Evolutionary conservation across 1,140 invertebrate species (phyloP), one percentile per base, ranked within the genome.

Genomic region (Pristionchus pacificus): DNA sequence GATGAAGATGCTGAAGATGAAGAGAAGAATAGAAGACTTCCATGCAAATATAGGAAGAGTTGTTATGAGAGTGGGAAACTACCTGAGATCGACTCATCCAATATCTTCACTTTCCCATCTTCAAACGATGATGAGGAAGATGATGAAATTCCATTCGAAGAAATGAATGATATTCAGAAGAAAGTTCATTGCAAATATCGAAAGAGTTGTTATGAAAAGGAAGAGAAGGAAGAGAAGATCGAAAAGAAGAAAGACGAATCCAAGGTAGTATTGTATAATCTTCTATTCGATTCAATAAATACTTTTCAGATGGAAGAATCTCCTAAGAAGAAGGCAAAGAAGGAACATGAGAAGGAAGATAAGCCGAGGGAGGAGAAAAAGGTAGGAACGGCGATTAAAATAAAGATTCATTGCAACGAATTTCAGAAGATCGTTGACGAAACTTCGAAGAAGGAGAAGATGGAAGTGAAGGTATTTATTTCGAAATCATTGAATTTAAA

Each of bases 141-240:
- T 14, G 68, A 74, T n/a, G 1, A 60, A 13, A 74, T 70, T 30
- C 15, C 32, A 2, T 77, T 75, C 29, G 63, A 76, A 31, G 70
- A 79, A 30, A 62, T 79, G 68, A 63, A 78, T 30, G 68, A 79
- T 3, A 33, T 66, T 33, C 72, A 79, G 33, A 70, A 55, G 59
- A 76, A 76, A 49, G 15, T 74, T 13, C 63, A 61, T 31, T 76
- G 75, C 30, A 76, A 76, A 59, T 76, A 76, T 49, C 15, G 75
- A 15, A 76, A 76, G n/a, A 63, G 65, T 60, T 81, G 80, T 63
- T 81, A 81, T 58, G 55, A 77, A 58, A 80, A 62, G 55, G 80
- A 76, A 64, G 63, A 60, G 27, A 62, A 62, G 6, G 74, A 74
- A 24, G 68, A 80, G 64, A 70, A 49, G 19, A 6, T 49, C 62